Conservation (phyloP, 2,113 vertebrate genomes). For the human (Homo sapiens) region DNA sequence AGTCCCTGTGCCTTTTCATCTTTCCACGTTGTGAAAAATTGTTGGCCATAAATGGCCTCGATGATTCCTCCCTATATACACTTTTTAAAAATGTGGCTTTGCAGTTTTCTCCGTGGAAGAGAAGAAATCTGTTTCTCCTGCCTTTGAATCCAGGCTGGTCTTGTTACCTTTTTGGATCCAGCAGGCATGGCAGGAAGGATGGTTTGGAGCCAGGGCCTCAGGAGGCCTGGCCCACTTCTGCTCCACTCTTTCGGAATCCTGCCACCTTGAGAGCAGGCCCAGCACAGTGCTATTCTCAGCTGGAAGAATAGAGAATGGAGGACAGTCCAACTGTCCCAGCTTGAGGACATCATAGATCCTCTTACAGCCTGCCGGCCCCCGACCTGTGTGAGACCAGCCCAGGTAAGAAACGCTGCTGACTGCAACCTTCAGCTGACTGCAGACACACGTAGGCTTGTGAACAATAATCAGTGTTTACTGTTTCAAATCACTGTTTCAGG, state of each 20-base stretch:
- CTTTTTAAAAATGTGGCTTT: neutral
- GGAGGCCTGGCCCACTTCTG: neutral
- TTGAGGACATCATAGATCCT: neutral
- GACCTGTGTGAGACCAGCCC: neutral
- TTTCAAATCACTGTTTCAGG: neutral
- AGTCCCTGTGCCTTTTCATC: neutral
- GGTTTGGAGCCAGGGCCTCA: neutral
- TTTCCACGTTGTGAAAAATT: neutral
- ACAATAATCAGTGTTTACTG: neutral
- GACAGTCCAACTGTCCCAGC: too few species aligned
- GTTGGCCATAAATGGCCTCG: neutral
- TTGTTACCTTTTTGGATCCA: neutral
- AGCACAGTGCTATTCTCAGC: neutral
- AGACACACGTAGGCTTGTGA: rapidly evolving
- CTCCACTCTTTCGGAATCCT: neutral
- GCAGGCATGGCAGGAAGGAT: neutral
- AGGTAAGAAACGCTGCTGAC: neutral
- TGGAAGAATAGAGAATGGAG: neutral
- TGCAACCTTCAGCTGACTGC: neutral
- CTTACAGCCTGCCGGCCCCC: neutral
- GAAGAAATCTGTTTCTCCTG: neutral
- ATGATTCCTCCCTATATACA: neutral
- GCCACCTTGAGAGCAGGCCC: neutral
- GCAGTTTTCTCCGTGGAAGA: neutral
- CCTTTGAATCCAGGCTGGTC: neutral